These are phyloP conservation scores for Ptychochromis oligacanthus DNA, from an alignment of 2,113 vertebrate genomes.

Conservation along the genomic window DNA sequence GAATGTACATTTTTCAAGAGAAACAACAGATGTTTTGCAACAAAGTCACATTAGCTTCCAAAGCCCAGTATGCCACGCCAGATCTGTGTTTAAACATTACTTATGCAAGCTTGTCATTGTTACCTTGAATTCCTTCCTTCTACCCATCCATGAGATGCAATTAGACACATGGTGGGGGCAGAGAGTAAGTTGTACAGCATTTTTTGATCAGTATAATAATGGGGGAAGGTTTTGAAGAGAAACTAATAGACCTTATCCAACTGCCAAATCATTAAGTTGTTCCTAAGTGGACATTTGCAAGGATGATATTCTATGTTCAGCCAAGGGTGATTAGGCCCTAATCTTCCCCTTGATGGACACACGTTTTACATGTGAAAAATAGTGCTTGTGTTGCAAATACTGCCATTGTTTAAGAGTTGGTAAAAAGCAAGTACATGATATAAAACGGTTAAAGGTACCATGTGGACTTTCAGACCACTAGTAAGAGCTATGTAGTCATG, in stretches of 20 bases:
- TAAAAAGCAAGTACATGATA: not conserved
- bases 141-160: not conserved
- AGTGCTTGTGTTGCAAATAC: not conserved
- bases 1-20: not conserved
- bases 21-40: not conserved
- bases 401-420: accelerated
- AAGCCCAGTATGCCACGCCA: not conserved
- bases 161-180: not conserved
- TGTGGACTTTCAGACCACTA: not conserved
- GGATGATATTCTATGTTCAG: not conserved
- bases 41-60: not conserved
- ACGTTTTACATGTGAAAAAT: not conserved
- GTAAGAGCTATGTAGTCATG: not conserved
- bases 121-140: not conserved
- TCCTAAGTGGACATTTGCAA: not conserved
- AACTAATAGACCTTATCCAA: not conserved
- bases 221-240: not conserved
- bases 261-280: not conserved
- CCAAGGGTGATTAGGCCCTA: not conserved
- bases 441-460: not conserved
- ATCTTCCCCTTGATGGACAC: accelerated
- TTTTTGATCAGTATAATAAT: not conserved
- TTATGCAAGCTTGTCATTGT: not conserved
- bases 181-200: not conserved
- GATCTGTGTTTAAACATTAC: accelerated